phyloP scores from a whole-genome alignment of 2,888 invertebrate species.

The Adelognathus sp. region DNA sequence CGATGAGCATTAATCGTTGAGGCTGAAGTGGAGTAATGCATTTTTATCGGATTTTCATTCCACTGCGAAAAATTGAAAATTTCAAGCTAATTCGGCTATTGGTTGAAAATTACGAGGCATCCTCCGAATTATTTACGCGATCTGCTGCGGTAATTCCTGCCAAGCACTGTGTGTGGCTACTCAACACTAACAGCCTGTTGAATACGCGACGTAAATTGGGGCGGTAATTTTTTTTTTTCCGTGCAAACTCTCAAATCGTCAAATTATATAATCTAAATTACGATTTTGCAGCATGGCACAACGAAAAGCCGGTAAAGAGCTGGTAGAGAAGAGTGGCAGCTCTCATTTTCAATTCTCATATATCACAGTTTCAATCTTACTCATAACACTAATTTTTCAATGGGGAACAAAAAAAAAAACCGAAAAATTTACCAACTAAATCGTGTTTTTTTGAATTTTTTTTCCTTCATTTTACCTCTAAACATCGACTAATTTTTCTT shows the following conservation, averaged over 20 bases:
- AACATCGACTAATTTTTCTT: conserved; percentile 61
- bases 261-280: conserved; percentile 67
- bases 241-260: not conserved
- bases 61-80: no score
- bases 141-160: not conserved
- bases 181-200: conserved; percentile 18
- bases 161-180: not conserved
- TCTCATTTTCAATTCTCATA: conserved; percentile 47
- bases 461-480: conserved; percentile 47
- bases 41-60: no score
- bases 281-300: conserved; percentile 78
- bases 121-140: not conserved
- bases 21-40: no score
- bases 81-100: no score
- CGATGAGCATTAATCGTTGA: no score
- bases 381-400: not conserved
- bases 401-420: not conserved
- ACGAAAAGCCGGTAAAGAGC: conserved; percentile 63
- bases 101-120: no score
- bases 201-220: not conserved
- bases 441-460: conserved; percentile 27
- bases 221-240: not conserved
- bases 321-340: conserved; percentile 62
- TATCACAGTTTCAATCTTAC: conserved; percentile 27
- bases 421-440: conserved; percentile 22